Percentiles rank a stretch among this genome's conserved stretches.
Conservation (phyloP, 1,140 invertebrate genomes). For the Drosophila sturtevanti region DNA sequence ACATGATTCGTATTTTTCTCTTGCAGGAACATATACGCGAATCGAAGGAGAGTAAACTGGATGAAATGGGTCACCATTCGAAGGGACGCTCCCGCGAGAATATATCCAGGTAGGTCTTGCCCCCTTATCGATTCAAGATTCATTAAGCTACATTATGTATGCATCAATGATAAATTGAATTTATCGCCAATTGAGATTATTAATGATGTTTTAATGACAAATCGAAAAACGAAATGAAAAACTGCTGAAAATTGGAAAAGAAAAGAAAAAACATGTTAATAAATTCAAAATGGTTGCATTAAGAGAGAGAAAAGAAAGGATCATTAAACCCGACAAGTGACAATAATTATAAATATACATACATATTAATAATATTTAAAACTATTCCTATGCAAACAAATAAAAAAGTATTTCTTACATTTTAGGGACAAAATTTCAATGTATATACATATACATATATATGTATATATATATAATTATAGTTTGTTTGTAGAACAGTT, state of each 20-base stretch:
- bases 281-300: no score
- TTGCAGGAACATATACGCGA: constrained; percentile 90
- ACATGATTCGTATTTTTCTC: constrained; percentile 20
- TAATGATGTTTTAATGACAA: constrained; percentile 3
- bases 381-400: no score
- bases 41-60: constrained; percentile 89
- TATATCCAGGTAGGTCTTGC: constrained; percentile 76
- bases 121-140: not conserved
- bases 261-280: no score
- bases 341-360: no score
- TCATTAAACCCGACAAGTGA: no score
- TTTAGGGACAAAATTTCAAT: no score
- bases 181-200: constrained; percentile 20
- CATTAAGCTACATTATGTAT: constrained; percentile 31
- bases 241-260: not conserved
- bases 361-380: no score
- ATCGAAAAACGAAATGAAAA: not conserved
- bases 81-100: constrained; percentile 80
- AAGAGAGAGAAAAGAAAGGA: no score
- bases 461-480: no score
- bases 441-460: no score
- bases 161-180: constrained; percentile 23
- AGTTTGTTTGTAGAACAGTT: no score
- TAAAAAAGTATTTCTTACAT: no score
- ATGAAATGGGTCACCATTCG: constrained; percentile 86